These are phyloP conservation scores for Mellilla xanthometata DNA, from an alignment of 2,888 invertebrate species.

Conservation along the genomic window DNA sequence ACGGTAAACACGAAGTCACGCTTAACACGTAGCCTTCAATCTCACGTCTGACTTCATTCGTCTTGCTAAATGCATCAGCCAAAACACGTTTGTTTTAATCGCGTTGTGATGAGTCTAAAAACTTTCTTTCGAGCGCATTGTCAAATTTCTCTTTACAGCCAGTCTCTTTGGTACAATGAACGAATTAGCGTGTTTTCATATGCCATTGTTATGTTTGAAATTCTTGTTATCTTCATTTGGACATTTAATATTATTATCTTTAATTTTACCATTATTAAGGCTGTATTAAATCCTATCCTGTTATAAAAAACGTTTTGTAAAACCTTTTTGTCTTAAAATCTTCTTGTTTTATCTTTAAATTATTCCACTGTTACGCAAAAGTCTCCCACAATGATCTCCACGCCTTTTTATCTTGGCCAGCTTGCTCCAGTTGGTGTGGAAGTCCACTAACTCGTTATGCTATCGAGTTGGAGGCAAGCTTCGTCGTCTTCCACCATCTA, in stretches of 20 bases:
- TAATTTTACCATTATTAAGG: constrained; percentile 22
- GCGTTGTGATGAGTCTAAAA: constrained; percentile 58
- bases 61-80: constrained; percentile 41
- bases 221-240: constrained; percentile 29
- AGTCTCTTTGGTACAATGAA: constrained; percentile 56
- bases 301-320: neutral
- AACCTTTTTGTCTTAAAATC: neutral
- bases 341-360: too few species aligned
- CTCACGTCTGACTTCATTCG: constrained; percentile 38
- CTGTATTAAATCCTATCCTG: constrained; percentile 7
- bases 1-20: constrained; percentile 17
- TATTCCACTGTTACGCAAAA: too few species aligned
- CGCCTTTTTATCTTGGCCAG: too few species aligned
- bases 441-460: too few species aligned
- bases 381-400: too few species aligned
- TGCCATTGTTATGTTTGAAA: constrained; percentile 53
- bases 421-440: too few species aligned
- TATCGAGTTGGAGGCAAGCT: too few species aligned
- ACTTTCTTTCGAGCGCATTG: constrained; percentile 75
- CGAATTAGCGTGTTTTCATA: constrained; percentile 56
- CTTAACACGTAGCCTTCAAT: constrained; percentile 21
- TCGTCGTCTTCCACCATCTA: too few species aligned
- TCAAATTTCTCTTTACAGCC: constrained; percentile 68
- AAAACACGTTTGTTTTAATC: constrained; percentile 67
- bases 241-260: constrained; percentile 30